Evolutionary conservation across 1,140 invertebrate species (phyloP), one percentile per base, ranked within the genome.

Genomic region (Goniozus legneri): DNA sequence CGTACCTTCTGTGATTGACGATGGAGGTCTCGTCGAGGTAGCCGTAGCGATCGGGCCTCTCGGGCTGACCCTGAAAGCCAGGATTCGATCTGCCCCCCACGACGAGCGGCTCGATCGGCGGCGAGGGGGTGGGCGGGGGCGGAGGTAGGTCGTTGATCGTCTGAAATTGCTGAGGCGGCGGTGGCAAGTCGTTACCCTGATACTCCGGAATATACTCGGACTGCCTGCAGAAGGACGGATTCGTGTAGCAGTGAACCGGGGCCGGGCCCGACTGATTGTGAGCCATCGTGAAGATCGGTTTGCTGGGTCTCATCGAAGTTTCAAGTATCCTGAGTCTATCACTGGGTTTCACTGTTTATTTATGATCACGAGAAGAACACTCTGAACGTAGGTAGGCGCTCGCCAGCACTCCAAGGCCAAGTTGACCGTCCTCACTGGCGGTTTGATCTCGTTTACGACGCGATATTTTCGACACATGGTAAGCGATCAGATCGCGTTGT

Each of bases 141-240:
- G 66, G 72, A 8, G 70, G 67, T 7, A 67, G 40, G 22, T 75
- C 70, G 8, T 74, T 69, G 16, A n/a, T 18, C 13, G 44, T 47
- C 49, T 71, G 68, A 38, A 69, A 73, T 15, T 65, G 69, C 3
- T 67, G 69, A 0, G 69, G 69, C 3, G 67, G 69, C 3, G 65
- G 67, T 3, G 70, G 34, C 8, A 56, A 54, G 22, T 42, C 38
- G 37, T 14, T 47, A 40, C 35, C 12, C 21, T 49, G 55, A 38
- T 67, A 57, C 8, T 64, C 61, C 2, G 54, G 55, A 10, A 69
- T 60, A 35, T 67, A 84, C 60, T 89, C 87, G 58, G 85, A 87
- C 69, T 87, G 83, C 12, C 83, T 80, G 62, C 85, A 87, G 57
- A 89, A 88, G 0, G 86, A 86, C 12, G 85, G 85, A 58, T 89